Percentiles rank a stretch among this genome's conserved stretches.
Conservation (phyloP, 2,888 invertebrate genomes). For the Rhimphoctona megacephalus region DNA sequence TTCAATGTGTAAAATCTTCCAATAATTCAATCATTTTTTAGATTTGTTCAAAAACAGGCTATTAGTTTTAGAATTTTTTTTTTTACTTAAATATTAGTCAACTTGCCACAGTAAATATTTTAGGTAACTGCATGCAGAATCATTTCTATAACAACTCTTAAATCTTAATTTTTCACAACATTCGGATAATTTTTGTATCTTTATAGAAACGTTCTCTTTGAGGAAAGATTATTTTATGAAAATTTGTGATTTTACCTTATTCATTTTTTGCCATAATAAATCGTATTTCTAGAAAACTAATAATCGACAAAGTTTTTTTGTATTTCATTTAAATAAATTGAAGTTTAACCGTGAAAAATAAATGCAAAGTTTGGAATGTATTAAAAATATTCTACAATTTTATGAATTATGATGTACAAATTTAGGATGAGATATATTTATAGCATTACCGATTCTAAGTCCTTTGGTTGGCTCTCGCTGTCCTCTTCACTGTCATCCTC, state of each 20-base stretch:
- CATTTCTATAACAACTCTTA: neutral
- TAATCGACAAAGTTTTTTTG: neutral
- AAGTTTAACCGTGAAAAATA: neutral
- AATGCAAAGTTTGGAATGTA: neutral
- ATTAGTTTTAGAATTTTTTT: neutral
- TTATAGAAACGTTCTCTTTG: too few species aligned
- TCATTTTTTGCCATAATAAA: neutral
- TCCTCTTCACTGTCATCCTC: constrained; percentile 97
- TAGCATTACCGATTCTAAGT: constrained; percentile 78
- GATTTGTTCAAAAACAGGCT: neutral
- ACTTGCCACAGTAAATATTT: neutral
- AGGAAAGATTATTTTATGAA: too few species aligned
- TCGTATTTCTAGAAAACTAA: too few species aligned
- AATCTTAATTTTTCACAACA: neutral
- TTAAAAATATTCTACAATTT: neutral
- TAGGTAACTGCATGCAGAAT: neutral
- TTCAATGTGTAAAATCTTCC: neutral
- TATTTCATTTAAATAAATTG: neutral
- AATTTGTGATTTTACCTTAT: neutral
- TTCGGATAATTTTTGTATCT: neutral
- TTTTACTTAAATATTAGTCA: neutral
- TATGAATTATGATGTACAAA: neutral
- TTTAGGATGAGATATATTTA: neutral
- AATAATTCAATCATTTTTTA: neutral
- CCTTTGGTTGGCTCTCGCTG: constrained; percentile 77